Evolutionary conservation across 2,113 vertebrate species (phyloP).

Genomic region (Gopherus flavomarginatus): DNA sequence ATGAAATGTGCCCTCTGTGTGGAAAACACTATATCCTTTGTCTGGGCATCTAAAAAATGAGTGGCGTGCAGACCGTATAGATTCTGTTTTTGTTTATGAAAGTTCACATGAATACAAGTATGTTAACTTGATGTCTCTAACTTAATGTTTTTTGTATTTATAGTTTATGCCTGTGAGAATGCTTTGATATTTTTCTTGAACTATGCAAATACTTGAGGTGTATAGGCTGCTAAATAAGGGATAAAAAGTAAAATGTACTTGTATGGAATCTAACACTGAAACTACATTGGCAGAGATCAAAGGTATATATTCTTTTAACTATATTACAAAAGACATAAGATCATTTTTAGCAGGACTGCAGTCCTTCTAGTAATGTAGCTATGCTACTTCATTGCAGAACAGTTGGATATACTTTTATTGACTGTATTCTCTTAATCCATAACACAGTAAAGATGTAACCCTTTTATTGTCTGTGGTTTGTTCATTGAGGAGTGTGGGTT

Average conservation of each 20-base stretch:
- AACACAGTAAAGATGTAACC: background rate
- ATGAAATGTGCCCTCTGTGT: background rate
- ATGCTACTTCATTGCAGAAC: background rate
- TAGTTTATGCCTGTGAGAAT: background rate
- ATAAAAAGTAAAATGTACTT: background rate
- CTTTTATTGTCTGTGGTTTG: background rate
- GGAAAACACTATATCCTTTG: background rate
- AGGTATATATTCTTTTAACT: background rate
- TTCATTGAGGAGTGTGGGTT: constrained; percentile 25
- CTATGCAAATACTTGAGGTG: background rate
- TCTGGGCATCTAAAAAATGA: background rate
- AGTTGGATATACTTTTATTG: background rate
- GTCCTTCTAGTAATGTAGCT: background rate
- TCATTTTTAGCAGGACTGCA: background rate
- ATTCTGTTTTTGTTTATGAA: background rate
- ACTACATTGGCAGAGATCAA: background rate
- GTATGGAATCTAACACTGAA: background rate
- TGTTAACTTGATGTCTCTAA: background rate
- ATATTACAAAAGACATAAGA: background rate
- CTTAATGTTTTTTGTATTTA: background rate
- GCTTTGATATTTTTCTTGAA: background rate
- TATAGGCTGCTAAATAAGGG: background rate
- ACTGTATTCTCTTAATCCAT: constrained; percentile 35
- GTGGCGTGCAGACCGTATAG: background rate
- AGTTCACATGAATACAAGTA: too few relatives aligned